These are phyloP conservation scores for Tipula lateralis DNA, from an alignment of 2,888 invertebrate species.

Conservation along the genomic window DNA sequence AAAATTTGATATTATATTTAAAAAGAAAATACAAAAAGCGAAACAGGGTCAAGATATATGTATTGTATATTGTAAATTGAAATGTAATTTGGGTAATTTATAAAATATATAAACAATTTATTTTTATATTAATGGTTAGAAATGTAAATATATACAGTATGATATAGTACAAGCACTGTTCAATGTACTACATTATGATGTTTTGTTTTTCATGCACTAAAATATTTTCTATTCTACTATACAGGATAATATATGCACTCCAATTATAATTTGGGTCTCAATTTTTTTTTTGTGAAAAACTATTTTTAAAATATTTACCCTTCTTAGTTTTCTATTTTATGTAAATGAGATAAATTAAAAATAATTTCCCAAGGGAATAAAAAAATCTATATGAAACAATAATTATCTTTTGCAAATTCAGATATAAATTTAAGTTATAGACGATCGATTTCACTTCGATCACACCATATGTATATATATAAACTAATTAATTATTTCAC, in stretches of 20 bases:
- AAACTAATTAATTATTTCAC: not conserved
- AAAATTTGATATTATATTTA: not conserved
- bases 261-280: conserved; percentile 24
- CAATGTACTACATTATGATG: not conserved
- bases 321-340: not conserved
- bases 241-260: not conserved
- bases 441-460: not conserved
- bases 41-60: not conserved
- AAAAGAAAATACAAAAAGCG: not conserved
- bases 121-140: not conserved
- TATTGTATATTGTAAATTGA: too few relatives aligned
- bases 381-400: not conserved
- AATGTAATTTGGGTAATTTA: not conserved
- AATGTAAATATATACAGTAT: not conserved
- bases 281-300: not conserved
- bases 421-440: not conserved
- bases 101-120: not conserved
- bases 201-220: not conserved
- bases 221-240: not conserved
- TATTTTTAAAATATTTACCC: conserved; percentile 24
- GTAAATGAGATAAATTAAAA: not conserved
- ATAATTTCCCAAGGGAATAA: not conserved
- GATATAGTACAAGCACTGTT: not conserved
- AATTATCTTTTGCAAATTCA: not conserved
- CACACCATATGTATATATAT: not conserved